Base-by-base conservation (phyloP, 2,797 vertebrate genomes). In the Anguilla anguilla region DNA sequence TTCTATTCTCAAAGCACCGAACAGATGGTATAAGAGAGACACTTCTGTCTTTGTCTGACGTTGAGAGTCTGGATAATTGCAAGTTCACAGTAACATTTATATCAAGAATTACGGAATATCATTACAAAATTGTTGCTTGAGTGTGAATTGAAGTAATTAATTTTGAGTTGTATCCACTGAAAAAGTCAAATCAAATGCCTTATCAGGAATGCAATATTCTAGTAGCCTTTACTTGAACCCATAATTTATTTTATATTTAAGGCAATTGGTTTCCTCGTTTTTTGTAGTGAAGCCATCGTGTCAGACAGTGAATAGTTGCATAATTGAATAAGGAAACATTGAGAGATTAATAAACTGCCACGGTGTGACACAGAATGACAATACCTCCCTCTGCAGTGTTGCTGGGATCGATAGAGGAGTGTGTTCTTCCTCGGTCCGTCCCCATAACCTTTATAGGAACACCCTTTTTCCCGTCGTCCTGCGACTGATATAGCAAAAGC, bases 111-210 rank as follows among this genome's bases (percentile, higher is more conserved):
- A 69, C 6, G 2, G 64, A 69, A 69, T 69, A 28, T 69, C n/a
- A 69, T 69, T 69, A 69, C 64, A 69, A 69, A 67, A 69, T 69
- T 69, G n/a, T 69, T 69, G n/a, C 64, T 69, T 69, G 64, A 69
- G 64, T 69, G 25, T 69, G 64, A 69, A 69, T 69, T 69, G 64
- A 69, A 69, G n/a, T 28, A 69, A 69, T 69, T 69, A n/a, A 69
- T n/a, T 69, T 69, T 69, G 64, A 28, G n/a, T 69, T 59, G 57
- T 59, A 59, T 59, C 57, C 15, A 17, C 1, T 69, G 64, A 69
- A 69, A n/a, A 15, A 69, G 64, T n/a, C 25, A 69, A 67, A 67
- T 67, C 22, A 67, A 69, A 69, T 69, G 64, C 64, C 64, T 69
- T 69, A 69, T n/a, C 64, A 69, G 64, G 10, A 69, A 69, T 69